A percentile compares a stretch with the other conserved stretches of the same genome.
phyloP scores from a whole-genome alignment of 2,113 vertebrate genomes.

The Eidolon helvum region DNA sequence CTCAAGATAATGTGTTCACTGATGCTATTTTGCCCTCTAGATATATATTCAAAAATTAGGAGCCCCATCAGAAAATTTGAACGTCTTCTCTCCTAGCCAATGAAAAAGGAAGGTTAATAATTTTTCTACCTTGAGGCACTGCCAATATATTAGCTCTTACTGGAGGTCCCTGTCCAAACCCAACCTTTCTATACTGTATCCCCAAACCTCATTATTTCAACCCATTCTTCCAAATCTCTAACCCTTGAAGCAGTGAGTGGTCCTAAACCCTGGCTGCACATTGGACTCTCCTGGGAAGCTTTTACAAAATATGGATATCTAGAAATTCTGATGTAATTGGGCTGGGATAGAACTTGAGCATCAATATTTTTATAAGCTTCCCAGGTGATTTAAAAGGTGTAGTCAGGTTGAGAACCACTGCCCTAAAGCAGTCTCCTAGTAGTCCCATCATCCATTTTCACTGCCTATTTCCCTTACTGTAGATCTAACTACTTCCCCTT shows the following conservation, averaged over 20 bases:
- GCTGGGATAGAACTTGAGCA: not conserved
- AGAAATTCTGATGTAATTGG: not conserved
- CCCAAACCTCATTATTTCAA: slow-evolving; percentile 31
- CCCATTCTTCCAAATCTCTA: not conserved
- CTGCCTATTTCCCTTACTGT: not conserved
- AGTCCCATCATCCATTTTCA: not conserved
- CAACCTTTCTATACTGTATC: not conserved
- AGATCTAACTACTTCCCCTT: not conserved
- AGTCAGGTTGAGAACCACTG: not conserved
- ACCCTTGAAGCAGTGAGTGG: not conserved
- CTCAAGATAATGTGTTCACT: not conserved
- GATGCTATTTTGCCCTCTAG: not conserved
- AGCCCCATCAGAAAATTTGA: not conserved
- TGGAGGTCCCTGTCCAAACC: not conserved
- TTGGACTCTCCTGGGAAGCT: not conserved
- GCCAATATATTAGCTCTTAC: not conserved
- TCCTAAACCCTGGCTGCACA: not conserved
- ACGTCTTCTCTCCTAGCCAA: not conserved
- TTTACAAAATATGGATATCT: not conserved
- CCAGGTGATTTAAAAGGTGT: not conserved
- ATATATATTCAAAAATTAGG: slow-evolving; percentile 20
- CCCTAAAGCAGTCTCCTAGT: not conserved
- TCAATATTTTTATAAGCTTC: not conserved
- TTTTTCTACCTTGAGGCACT: not conserved
- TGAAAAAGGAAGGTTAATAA: slow-evolving; percentile 32